Base-by-base conservation (phyloP, 2,888 invertebrate genomes). In the Monopis laevigella region DNA sequence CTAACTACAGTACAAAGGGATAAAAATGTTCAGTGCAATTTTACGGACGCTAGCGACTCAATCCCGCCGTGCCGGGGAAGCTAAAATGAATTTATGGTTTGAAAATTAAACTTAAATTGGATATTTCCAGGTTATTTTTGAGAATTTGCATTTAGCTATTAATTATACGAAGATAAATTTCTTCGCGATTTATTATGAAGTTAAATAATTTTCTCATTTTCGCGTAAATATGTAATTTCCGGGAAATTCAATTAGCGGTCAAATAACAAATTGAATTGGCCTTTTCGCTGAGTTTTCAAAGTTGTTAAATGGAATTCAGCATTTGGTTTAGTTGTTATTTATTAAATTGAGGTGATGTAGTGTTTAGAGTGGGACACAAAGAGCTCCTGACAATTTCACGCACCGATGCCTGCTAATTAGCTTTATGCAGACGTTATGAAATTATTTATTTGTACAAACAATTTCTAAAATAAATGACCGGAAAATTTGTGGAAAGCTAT, bases 81-180 rank as follows among this genome's bases (percentile, higher is more conserved):
- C 71, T 69, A 73, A 78, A 78, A 70, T 62, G 61, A 77, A 74
- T 77, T 78, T 74, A 70, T 70, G 72, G 61, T 71, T 66, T 61
- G 65, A 70, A 78, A 77, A 77, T 77, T 75, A 72, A 74, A 74
- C 67, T 69, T 66, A 77, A 75, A 80, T 75, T 74, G 73, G 66
- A 71, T 71, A 65, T 69, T 58, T 53, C 61, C 50, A 58, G 56
- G 71, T 60, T 71, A 72, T 71, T 71, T 70, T 72, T 66, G 61
- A 66, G 50, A 53, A 67, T 72, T 71, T 65, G 58, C 64, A 68
- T 74, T 69, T 60, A 58, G 56, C 54, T 51, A 62, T 64, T 67
- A 62, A 69, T 66, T 62, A 62, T 56, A 51, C 29, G 48, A 49
- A 54, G 58, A 62, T 58, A 49, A 60, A 55, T 58, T 59, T 61